These are phyloP conservation scores for Microplitis demolitor DNA, from an alignment of 1,140 invertebrate genomes.

Conservation along the genomic window DNA sequence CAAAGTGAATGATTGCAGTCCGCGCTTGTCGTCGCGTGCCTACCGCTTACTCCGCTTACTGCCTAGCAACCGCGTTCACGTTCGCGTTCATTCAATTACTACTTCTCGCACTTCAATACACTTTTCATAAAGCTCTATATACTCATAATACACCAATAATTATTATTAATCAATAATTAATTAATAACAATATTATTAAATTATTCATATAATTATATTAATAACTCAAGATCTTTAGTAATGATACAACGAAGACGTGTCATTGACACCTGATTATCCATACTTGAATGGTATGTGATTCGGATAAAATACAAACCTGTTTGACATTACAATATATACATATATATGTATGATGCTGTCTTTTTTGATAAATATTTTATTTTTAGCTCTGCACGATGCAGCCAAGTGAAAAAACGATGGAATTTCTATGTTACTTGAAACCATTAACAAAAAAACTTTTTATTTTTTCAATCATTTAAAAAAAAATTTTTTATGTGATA, in stretches of 20 bases:
- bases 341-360: background rate
- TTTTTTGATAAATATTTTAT: slow-evolving; percentile 17
- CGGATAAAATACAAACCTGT: slow-evolving; percentile 28
- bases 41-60: too few relatives aligned
- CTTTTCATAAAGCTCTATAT: background rate
- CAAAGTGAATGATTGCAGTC: slow-evolving; percentile 17
- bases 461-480: background rate
- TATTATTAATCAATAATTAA: too few relatives aligned
- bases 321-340: background rate
- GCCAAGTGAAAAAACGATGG: background rate
- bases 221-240: too few relatives aligned
- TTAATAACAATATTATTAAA: too few relatives aligned
- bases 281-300: slow-evolving; percentile 4
- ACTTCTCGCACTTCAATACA: slow-evolving; percentile 3
- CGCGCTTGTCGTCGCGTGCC: slow-evolving; percentile 26
- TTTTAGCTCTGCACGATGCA: slow-evolving; percentile 14
- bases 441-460: background rate
- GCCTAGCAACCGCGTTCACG: slow-evolving; percentile 20
- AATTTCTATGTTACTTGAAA: slow-evolving; percentile 3
- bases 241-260: slow-evolving; percentile 12
- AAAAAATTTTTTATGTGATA: too few relatives aligned
- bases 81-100: slow-evolving; percentile 25
- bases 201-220: too few relatives aligned
- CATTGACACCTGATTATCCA: slow-evolving; percentile 24
- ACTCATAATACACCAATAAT: too few relatives aligned